Base-by-base conservation (phyloP, 1,140 invertebrate genomes). In the Drosophila parabipectinata region DNA sequence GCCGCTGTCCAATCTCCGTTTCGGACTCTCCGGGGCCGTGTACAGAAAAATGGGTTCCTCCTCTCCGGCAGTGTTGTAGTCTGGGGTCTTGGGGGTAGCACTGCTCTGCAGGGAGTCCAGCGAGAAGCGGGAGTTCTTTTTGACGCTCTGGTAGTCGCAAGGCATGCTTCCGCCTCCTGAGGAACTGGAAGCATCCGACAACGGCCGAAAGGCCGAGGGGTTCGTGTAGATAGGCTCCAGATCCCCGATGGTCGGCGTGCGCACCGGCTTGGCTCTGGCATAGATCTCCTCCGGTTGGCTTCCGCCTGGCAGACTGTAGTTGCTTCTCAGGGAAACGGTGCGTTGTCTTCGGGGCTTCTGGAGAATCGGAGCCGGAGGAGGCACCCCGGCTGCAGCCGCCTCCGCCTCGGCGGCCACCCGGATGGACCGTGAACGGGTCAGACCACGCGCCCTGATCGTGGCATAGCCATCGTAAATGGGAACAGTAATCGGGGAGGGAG, bases 401-500 rank as follows among this genome's bases (percentile, higher is more conserved):
- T 90, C 88, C 10, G 80, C 76, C 52, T 69, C 84, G 21, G 85
- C 82, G 0, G 90, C 83, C 24, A 90, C 90, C 9, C 93, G 72
- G 53, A 91, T 91, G 14, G 90, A 91, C 61, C 92, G 93, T 87
- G 92, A 93, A 68, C 93, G 93, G 28, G 93, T 93, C 4, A 92
- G 32, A 1, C 91, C 91, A 7, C 91, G 75, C 9, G 95, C 93
- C 59, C 96, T 93, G 61, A 97, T 96, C 1, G 96, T 97, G 44
- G 96, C 96, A 92, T 96, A 97, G 41, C 96, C 96, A 91, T 97
- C 96, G 90, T 96, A 94, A 12, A 97, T 94, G 44, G 95, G 94
- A 59, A 94, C 94, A 55, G 80, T 47, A 5, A 83, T 93, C 89
- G 89, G 93, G 92, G 72, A 93, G 85, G 62, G 87, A 64, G 67